phyloP scores from a whole-genome alignment of 2,797 vertebrate genomes.

The Sebastes trivittatus region DNA sequence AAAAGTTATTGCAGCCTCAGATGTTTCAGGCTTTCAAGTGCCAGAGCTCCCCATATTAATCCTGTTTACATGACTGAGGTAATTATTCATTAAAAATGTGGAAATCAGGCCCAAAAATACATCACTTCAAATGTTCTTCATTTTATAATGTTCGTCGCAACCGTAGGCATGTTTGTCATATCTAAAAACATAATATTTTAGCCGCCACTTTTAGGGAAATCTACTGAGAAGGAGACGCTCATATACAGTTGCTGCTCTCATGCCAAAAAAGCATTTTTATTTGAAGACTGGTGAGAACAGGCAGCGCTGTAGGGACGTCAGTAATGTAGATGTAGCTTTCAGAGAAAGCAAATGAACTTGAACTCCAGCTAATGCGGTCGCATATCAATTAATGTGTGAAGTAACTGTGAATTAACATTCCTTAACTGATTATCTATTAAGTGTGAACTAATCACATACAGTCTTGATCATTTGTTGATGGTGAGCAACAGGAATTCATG shows the following conservation, averaged over 20 bases:
- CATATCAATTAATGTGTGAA: neutral
- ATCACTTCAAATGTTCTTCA: neutral
- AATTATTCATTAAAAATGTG: neutral
- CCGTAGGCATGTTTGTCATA: neutral
- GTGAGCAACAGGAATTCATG: neutral
- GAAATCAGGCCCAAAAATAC: neutral
- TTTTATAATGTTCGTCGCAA: neutral
- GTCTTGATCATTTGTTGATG: neutral
- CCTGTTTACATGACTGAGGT: neutral
- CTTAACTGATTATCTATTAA: neutral
- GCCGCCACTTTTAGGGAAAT: neutral
- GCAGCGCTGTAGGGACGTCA: neutral
- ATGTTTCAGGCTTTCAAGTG: neutral
- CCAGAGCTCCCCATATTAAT: neutral
- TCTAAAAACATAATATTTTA: neutral
- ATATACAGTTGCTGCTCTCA: neutral
- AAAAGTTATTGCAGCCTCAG: neutral
- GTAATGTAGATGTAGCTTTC: neutral
- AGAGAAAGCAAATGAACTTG: neutral
- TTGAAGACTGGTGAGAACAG: conserved; percentile 1
- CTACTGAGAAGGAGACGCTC: neutral
- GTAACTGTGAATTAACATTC: neutral
- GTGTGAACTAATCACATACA: neutral
- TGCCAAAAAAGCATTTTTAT: neutral
- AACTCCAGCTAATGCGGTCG: neutral